A percentile compares a stretch with the other conserved stretches of the same genome.
These are phyloP conservation scores for Sinhomidia bicolor DNA, from an alignment of 2,888 invertebrate species.

Conservation along the genomic window DNA sequence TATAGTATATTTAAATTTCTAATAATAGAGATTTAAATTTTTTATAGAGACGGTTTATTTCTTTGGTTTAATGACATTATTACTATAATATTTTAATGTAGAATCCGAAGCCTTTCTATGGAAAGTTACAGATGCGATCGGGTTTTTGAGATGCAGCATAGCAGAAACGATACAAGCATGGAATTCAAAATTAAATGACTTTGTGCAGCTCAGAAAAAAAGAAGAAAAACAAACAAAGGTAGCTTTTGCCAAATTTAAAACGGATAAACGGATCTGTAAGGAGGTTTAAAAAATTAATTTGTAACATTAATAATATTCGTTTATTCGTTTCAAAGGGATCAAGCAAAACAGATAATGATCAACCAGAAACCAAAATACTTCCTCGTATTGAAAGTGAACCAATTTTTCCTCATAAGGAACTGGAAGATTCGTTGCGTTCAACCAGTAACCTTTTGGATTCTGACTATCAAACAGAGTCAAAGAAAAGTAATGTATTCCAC, in stretches of 20 bases:
- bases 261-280: no score
- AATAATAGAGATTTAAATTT: not conserved
- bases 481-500: constrained; percentile 68
- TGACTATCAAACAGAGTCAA: constrained; percentile 49
- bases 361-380: constrained; percentile 52
- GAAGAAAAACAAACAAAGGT: constrained; percentile 80
- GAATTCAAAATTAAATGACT: constrained; percentile 84
- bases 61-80: not conserved
- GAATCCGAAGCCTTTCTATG: constrained; percentile 81
- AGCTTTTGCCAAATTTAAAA: no score
- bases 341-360: constrained; percentile 65
- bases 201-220: constrained; percentile 82
- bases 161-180: constrained; percentile 88
- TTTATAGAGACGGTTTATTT: no score
- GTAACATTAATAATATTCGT: no score
- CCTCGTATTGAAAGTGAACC: constrained; percentile 77
- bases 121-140: constrained; percentile 85
- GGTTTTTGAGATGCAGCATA: constrained; percentile 86
- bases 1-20: not conserved
- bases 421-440: constrained; percentile 77
- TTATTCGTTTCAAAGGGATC: no score
- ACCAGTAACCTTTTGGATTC: constrained; percentile 61
- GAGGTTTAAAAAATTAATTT: no score
- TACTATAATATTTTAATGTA: constrained; percentile 23
- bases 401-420: constrained; percentile 58